These are phyloP conservation scores for Sebastiscus tertius DNA, from an alignment of 2,797 vertebrate genomes.

Conservation along the genomic window DNA sequence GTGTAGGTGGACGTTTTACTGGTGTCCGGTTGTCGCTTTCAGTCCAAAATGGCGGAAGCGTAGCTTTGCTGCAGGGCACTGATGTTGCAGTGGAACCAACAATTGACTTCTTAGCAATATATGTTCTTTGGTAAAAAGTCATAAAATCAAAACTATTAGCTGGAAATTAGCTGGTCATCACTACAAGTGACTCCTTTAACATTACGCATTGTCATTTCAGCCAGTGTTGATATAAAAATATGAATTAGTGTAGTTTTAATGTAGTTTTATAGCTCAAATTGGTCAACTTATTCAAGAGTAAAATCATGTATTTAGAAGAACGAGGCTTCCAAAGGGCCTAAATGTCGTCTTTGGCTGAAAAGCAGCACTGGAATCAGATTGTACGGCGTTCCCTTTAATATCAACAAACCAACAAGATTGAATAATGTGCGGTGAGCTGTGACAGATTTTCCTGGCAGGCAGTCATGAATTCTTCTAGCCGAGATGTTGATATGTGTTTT, in stretches of 20 bases:
- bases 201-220: no score
- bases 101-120: no score
- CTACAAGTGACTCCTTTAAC: no score
- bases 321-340: neutral
- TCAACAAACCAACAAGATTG: conserved; percentile 25
- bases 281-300: neutral
- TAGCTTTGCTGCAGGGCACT: no score
- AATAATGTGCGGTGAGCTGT: conserved; percentile 24
- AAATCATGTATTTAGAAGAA: neutral
- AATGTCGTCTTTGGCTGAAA: neutral
- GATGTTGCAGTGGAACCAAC: no score
- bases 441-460: conserved; percentile 43
- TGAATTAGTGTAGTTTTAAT: neutral
- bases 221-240: no score
- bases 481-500: conserved; percentile 24
- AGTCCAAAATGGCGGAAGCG: no score
- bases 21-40: no score
- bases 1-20: no score
- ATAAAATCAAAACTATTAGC: neutral
- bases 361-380: neutral
- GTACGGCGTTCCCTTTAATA: neutral
- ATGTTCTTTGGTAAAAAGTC: no score
- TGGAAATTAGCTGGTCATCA: no score
- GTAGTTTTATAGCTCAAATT: neutral
- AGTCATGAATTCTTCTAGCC: neutral